These are phyloP conservation scores for Gadopsis bispinosus DNA, from an alignment of 2,797 vertebrate species.

Conservation along the genomic window DNA sequence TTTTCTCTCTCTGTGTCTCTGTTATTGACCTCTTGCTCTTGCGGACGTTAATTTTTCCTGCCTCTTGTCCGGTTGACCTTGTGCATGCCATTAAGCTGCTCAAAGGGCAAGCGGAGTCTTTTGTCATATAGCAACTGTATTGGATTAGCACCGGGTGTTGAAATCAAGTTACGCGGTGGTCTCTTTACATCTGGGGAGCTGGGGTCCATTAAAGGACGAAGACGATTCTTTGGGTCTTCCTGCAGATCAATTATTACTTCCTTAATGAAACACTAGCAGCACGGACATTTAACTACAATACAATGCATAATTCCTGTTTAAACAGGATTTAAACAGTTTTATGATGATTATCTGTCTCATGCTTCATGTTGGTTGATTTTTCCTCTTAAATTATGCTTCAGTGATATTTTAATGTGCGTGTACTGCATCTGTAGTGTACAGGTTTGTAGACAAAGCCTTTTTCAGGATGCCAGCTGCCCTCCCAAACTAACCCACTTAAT, in stretches of 20 bases:
- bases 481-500: conserved; percentile 77
- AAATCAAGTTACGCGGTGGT: conserved; percentile 87
- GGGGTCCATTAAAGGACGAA: conserved; percentile 85
- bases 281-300: conserved; percentile 75
- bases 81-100: conserved; percentile 86
- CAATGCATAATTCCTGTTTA: conserved; percentile 74
- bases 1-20: conserved; percentile 45
- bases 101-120: conserved; percentile 81
- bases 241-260: conserved; percentile 87
- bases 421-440: conserved; percentile 28
- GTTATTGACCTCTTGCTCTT: conserved; percentile 83
- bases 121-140: conserved; percentile 86
- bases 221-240: conserved; percentile 87
- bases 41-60: conserved; percentile 82
- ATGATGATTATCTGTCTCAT: conserved; percentile 66
- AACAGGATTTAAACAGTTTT: conserved; percentile 71
- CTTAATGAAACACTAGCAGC: conserved; percentile 84
- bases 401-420: conserved; percentile 47
- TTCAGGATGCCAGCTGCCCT: conserved; percentile 43
- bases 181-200: conserved; percentile 88
- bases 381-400: conserved; percentile 45
- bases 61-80: conserved; percentile 86
- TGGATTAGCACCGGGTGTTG: conserved; percentile 87
- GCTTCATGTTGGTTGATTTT: conserved; percentile 47
- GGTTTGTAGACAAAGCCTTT: conserved; percentile 39